Evolutionary conservation across 1,140 invertebrate species (phyloP).

Genomic region (Zaprionus nigranus): DNA sequence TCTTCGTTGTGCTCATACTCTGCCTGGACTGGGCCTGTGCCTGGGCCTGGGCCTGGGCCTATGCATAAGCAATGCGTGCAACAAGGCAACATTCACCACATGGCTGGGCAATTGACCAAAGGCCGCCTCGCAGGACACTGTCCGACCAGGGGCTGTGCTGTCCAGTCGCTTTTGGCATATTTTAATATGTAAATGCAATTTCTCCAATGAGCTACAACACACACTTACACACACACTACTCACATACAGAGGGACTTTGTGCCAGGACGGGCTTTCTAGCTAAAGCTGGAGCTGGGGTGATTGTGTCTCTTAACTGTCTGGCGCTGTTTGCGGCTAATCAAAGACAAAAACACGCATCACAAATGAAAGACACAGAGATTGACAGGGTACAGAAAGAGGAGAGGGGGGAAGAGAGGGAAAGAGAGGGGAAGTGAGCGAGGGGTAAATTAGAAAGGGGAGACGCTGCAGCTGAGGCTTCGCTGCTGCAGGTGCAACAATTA

Average conservation of each 20-base stretch:
- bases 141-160: conserved; percentile 6
- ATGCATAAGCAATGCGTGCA: conserved; percentile 62
- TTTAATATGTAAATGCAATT: conserved; percentile 83
- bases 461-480: neutral
- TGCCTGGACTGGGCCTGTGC: neutral
- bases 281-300: neutral
- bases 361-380: conserved; percentile 21
- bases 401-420: neutral
- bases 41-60: conserved; percentile 29
- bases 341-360: conserved; percentile 68
- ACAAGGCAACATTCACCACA: conserved; percentile 64
- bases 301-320: conserved; percentile 43
- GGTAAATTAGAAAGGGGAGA: conserved; percentile 4
- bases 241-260: conserved; percentile 38
- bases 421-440: neutral
- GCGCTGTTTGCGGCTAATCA: conserved; percentile 70
- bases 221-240: neutral
- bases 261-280: conserved; percentile 4
- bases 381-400: conserved; percentile 14
- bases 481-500: conserved; percentile 64
- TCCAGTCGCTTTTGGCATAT: conserved; percentile 70
- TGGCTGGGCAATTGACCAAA: conserved; percentile 68
- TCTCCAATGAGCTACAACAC: conserved; percentile 71
- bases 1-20: conserved; percentile 19
- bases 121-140: conserved; percentile 33